Conservation (phyloP, 2,888 invertebrate species). For the Drosophila kambysellisi region DNA sequence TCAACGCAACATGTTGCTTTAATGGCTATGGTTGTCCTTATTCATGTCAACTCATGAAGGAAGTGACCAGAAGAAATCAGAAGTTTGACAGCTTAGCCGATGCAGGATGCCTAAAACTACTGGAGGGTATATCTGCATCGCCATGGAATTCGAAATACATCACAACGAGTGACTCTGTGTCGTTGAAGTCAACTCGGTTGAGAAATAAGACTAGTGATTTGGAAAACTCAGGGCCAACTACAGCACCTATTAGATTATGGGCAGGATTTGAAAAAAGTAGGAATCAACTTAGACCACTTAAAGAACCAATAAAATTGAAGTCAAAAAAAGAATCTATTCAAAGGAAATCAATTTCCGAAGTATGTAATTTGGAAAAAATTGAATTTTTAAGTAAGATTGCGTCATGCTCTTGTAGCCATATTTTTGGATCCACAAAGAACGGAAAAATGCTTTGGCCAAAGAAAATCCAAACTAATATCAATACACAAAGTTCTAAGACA, state of each 20-base stretch:
- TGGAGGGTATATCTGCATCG: not conserved
- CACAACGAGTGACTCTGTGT: not conserved
- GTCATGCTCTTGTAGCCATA: not conserved
- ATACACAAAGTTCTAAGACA: not conserved
- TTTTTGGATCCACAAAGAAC: not conserved
- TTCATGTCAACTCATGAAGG: not conserved
- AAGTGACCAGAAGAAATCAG: not conserved
- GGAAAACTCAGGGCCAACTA: not conserved
- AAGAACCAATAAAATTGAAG: no score
- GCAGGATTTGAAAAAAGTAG: not conserved
- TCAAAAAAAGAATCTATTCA: not conserved
- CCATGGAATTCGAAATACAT: not conserved
- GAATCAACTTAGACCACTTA: no score
- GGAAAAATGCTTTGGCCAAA: not conserved
- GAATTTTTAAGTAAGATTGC: not conserved
- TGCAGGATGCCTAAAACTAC: not conserved
- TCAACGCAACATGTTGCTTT: constrained; percentile 42
- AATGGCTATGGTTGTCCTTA: constrained; percentile 1
- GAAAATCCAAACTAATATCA: not conserved
- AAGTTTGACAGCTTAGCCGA: not conserved
- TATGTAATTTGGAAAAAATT: not conserved
- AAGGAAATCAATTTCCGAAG: not conserved
- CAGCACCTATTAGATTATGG: not conserved
- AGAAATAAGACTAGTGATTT: not conserved
- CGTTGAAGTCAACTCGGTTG: not conserved